phyloP scores from a whole-genome alignment of 2,797 vertebrate species.

The Diplodus puntazzo region DNA sequence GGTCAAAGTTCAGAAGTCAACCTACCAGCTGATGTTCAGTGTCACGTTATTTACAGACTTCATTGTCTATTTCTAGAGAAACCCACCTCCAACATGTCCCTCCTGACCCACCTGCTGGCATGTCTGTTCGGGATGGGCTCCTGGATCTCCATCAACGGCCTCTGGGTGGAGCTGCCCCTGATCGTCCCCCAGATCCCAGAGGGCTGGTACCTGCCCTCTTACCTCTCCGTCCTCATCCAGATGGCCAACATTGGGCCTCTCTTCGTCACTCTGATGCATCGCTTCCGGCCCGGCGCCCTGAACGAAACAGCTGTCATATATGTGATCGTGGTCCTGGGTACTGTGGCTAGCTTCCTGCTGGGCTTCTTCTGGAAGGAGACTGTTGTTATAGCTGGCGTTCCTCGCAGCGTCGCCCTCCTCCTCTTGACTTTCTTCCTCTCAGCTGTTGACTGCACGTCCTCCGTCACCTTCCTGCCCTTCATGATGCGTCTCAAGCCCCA shows the following conservation, averaged over 20 bases:
- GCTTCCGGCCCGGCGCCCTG: slow-evolving; percentile 78
- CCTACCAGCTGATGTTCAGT: background rate
- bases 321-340: slow-evolving; percentile 79
- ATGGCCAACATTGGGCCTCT: slow-evolving; percentile 89
- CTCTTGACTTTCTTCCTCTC: slow-evolving; percentile 87
- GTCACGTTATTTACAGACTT: background rate
- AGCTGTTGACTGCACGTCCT: slow-evolving; percentile 90
- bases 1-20: background rate
- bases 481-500: slow-evolving; percentile 85
- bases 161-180: slow-evolving; percentile 91
- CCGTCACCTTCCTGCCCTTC: slow-evolving; percentile 91
- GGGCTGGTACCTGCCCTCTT: slow-evolving; percentile 89
- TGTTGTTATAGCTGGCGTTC: slow-evolving; percentile 54
- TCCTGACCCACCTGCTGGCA: slow-evolving; percentile 83
- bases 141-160: slow-evolving; percentile 91
- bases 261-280: slow-evolving; percentile 86
- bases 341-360: slow-evolving; percentile 81
- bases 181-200: slow-evolving; percentile 85
- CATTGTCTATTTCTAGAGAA: slow-evolving; percentile 5
- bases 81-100: slow-evolving; percentile 76
- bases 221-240: slow-evolving; percentile 90
- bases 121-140: slow-evolving; percentile 89
- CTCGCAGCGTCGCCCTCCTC: slow-evolving; percentile 84
- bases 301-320: slow-evolving; percentile 83
- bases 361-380: slow-evolving; percentile 86